Conservation (phyloP, 2,888 invertebrate genomes). For the Elysia crispata region DNA sequence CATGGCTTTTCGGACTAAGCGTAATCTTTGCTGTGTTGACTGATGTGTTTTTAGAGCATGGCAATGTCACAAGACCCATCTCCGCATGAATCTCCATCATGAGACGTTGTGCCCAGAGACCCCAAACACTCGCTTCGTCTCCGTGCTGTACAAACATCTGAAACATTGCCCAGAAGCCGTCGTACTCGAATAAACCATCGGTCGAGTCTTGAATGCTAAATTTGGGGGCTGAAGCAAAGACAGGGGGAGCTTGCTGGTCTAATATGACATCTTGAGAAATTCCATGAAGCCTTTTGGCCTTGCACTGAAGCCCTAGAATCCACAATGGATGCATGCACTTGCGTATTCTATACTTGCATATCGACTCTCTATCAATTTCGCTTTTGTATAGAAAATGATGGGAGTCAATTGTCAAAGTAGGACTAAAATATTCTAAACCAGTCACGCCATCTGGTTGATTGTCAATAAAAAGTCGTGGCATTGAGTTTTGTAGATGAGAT, state of each 20-base stretch:
- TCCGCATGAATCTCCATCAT: neutral
- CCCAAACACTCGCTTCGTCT: conserved; percentile 9
- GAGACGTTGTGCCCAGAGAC: conserved; percentile 21
- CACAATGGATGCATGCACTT: conserved; percentile 28
- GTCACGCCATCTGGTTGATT: conserved; percentile 17
- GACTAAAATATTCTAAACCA: conserved; percentile 5
- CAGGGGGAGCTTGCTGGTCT: conserved; percentile 16
- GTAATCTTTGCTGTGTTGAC: neutral
- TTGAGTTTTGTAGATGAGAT: neutral
- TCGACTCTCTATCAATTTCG: neutral
- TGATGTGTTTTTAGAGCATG: neutral
- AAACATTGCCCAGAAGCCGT: conserved; percentile 19
- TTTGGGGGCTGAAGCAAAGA: neutral
- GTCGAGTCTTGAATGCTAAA: neutral
- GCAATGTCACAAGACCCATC: conserved; percentile 7
- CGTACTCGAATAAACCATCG: neutral
- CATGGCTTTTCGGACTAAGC: neutral
- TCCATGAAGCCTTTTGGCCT: neutral
- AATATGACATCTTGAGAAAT: neutral
- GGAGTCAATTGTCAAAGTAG: neutral
- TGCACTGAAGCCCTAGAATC: conserved; percentile 14
- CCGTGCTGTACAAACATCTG: neutral
- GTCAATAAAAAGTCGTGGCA: neutral
- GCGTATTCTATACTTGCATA: conserved; percentile 15
- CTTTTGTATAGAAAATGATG: conserved; percentile 1